A percentile compares a stretch with the other conserved stretches of the same genome.
phyloP scores from a whole-genome alignment of 2,888 invertebrate genomes.

The Imbricaverruca yamaguchii region DNA sequence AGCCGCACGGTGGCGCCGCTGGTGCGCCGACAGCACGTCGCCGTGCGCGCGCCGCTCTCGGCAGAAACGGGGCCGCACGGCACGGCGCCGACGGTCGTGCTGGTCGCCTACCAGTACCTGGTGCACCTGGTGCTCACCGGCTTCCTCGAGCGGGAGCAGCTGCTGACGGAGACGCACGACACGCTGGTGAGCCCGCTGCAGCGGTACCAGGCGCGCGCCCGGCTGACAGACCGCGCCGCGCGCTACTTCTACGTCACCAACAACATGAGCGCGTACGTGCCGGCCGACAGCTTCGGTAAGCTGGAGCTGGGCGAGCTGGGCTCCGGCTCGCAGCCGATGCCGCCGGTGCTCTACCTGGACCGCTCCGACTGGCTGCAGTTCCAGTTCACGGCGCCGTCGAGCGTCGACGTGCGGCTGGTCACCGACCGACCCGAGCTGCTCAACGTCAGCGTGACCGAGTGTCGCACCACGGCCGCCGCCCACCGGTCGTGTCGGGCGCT shows the following conservation, averaged over 20 bases:
- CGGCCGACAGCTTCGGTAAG: background rate
- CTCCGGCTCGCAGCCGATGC: background rate
- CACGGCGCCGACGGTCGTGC: background rate
- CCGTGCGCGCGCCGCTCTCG: background rate
- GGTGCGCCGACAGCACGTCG: background rate
- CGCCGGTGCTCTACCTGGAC: background rate
- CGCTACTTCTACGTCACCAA: conserved; percentile 1
- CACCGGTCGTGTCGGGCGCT: background rate
- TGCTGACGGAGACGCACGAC: background rate
- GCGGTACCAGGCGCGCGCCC: background rate
- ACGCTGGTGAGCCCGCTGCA: background rate
- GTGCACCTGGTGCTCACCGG: background rate
- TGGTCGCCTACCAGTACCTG: background rate
- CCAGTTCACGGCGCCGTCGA: background rate
- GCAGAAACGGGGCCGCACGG: background rate
- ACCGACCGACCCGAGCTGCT: background rate
- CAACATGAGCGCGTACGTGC: background rate
- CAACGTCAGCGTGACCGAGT: background rate
- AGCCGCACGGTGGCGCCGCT: background rate
- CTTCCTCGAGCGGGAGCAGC: background rate
- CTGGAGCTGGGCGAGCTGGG: background rate
- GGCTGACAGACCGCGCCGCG: background rate
- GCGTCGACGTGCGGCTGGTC: background rate
- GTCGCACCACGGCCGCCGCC: background rate
- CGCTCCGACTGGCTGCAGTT: background rate